Base-by-base conservation (phyloP, 2,113 vertebrate genomes). In the Gambusia holbrooki region DNA sequence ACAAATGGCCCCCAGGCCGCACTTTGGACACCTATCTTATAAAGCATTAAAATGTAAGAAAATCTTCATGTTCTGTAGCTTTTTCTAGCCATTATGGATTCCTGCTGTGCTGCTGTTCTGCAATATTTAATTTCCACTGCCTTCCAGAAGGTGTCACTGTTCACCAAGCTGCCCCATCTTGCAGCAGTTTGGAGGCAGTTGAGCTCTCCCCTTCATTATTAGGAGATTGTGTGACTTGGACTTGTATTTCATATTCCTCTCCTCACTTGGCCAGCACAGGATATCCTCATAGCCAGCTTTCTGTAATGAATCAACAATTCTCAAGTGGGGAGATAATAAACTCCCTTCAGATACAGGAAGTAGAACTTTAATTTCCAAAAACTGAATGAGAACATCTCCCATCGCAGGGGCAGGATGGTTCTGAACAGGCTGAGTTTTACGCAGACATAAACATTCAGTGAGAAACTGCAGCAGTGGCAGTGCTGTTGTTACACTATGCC, bases 71-170 rank as follows among this genome's bases (percentile, higher is more conserved):
- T 8, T n/a, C 25, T 25, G 9, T n/a, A 58, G 7, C 7, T n/a
- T 54, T 54, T 58, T n/a, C 51, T 58, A 48, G 45, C 45, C 17
- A n/a, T 58, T 58, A 9, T 58, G 10, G 51, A 58, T 25, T 10
- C 17, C 48, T 54, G 22, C 48, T 80, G 32, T 69, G 54, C 19
- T 32, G 37, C 22, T 19, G 9, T 12, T 69, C 32, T 29, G 7
- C 48, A 17, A 1, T 1, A 42, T 35, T 35, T 72, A 11, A 45
- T 42, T 29, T 32, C 64, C 63, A 22, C 8, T 25, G 8, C 5
- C 35, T 29, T 19, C 75, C 93, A 92, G 61, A 51, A 77, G 90
- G 82, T 88, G 93, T 90, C 93, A 87, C 84, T 89, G 86, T 89
- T 87, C 15, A 69, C 74, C 54, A 62, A 87, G 42, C 11, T 35